Conservation (phyloP, 92 coral and sea anemone species). For the Porites evermanni region DNA sequence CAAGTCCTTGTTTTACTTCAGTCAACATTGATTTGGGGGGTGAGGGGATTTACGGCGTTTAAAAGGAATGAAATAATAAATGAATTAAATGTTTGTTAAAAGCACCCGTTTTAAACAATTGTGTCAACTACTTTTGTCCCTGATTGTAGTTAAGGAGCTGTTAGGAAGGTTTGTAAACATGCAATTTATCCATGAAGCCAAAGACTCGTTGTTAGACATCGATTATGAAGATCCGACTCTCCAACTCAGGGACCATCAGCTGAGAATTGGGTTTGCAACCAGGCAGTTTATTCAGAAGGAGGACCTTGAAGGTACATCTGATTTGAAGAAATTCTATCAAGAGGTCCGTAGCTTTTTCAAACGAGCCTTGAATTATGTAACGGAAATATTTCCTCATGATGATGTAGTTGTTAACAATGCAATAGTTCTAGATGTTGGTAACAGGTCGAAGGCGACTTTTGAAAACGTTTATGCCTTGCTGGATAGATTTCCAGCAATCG, state of each 20-base stretch:
- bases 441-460: constrained; percentile 38
- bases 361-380: constrained; percentile 47
- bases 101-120: no score
- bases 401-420: constrained; percentile 60
- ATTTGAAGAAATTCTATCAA: constrained; percentile 44
- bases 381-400: constrained; percentile 47
- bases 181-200: constrained; percentile 54
- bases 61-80: no score
- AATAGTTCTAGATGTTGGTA: constrained; percentile 33
- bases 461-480: constrained; percentile 42
- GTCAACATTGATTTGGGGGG: no score
- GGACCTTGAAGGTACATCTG: constrained; percentile 50
- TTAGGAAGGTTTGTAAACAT: constrained; percentile 48
- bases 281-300: constrained; percentile 40
- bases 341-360: constrained; percentile 59
- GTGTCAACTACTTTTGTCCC: no score
- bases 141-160: constrained; percentile 19
- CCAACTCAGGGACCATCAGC: constrained; percentile 57
- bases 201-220: constrained; percentile 40
- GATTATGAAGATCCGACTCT: constrained; percentile 47
- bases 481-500: constrained; percentile 57
- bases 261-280: constrained; percentile 58
- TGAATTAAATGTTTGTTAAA: no score
- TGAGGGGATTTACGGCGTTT: no score
- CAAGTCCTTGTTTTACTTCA: no score